Percentiles rank a stretch among this genome's conserved stretches.
These are phyloP conservation scores for Dicrurus megarhynchus DNA, from an alignment of 2,113 vertebrate genomes.

Conservation along the genomic window DNA sequence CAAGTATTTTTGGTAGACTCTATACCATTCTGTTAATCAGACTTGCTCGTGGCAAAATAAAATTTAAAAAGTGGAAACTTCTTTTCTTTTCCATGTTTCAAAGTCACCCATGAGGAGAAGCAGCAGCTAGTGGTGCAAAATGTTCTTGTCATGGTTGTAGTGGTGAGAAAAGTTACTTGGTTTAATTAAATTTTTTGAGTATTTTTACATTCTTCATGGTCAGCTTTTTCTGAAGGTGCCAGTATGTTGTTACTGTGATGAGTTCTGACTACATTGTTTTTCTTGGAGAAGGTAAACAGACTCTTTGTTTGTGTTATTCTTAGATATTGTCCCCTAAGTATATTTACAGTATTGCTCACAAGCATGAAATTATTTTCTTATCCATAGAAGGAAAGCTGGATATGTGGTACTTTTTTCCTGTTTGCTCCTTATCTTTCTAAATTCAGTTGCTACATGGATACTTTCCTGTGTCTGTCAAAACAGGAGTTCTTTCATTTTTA, in stretches of 20 bases:
- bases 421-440: neutral
- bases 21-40: neutral
- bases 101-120: neutral
- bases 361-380: neutral
- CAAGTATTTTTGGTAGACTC: neutral
- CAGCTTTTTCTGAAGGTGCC: neutral
- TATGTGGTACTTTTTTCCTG: neutral
- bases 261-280: neutral
- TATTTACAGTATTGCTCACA: neutral
- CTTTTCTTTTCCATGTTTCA: neutral
- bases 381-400: neutral
- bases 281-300: neutral
- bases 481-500: neutral
- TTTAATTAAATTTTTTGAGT: neutral
- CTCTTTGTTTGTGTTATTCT: neutral
- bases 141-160: neutral
- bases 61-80: neutral
- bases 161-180: neutral
- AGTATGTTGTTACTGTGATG: neutral
- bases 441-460: neutral
- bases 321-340: neutral
- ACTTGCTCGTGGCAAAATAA: neutral
- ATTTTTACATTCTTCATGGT: accelerated
- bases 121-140: neutral
- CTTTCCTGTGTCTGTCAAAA: neutral